Evolutionary conservation across 1,140 invertebrate species (phyloP).

Genomic region (Cecropterus lyciades): DNA sequence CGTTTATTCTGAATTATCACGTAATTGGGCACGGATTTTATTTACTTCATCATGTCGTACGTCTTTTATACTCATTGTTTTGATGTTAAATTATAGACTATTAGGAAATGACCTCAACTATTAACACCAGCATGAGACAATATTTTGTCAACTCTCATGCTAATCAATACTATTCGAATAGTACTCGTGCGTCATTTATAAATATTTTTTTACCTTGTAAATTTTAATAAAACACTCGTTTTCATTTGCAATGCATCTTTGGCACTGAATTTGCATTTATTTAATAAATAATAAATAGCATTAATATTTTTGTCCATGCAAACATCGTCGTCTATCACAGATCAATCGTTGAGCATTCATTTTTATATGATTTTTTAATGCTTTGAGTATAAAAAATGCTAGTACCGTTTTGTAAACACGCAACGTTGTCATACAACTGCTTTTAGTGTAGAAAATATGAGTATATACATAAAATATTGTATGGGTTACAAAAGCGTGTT

Average conservation of each 20-base stretch:
- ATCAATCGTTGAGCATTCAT: conserved; percentile 70
- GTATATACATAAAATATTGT: conserved; percentile 43
- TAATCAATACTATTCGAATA: conserved; percentile 43
- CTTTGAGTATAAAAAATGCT: conserved; percentile 58
- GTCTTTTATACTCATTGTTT: conserved; percentile 46
- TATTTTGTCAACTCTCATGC: conserved; percentile 47
- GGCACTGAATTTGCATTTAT: conserved; percentile 79
- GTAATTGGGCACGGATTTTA: conserved; percentile 10
- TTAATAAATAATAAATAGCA: conserved; percentile 66
- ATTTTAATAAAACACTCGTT: conserved; percentile 26
- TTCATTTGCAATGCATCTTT: conserved; percentile 77
- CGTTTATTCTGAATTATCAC: conserved; percentile 19
- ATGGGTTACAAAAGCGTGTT: conserved; percentile 39
- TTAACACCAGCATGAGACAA: conserved; percentile 47
- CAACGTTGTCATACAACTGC: conserved; percentile 25
- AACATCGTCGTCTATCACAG: conserved; percentile 73
- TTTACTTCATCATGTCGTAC: conserved; percentile 18
- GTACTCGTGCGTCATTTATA: conserved; percentile 11
- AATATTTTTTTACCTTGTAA: conserved; percentile 17
- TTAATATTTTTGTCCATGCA: conserved; percentile 58
- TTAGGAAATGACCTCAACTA: conserved; percentile 64
- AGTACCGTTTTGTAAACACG: conserved; percentile 52
- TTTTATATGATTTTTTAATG: conserved; percentile 74
- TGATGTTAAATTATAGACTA: conserved; percentile 44
- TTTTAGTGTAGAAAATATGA: conserved; percentile 36